Percentiles rank a stretch among this genome's conserved stretches.
These are phyloP conservation scores for Epirrita christyi DNA, from an alignment of 2,888 invertebrate genomes.

Conservation along the genomic window DNA sequence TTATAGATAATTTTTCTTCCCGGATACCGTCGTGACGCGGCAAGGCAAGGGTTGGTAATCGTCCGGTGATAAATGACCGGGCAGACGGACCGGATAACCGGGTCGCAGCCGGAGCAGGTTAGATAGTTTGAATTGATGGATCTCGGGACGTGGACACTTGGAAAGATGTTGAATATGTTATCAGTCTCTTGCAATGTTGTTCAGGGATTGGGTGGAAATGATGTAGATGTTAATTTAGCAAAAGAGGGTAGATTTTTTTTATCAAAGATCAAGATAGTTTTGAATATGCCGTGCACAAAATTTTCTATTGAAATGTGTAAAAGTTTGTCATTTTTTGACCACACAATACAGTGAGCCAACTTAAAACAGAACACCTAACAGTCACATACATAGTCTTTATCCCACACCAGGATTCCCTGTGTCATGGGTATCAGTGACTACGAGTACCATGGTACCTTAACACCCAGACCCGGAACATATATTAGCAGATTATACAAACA, in stretches of 20 bases:
- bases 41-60: slow-evolving; percentile 70
- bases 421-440: no score
- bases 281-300: no score
- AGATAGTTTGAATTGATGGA: slow-evolving; percentile 72
- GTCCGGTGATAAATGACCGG: slow-evolving; percentile 73
- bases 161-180: slow-evolving; percentile 22
- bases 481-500: no score
- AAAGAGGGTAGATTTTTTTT: background rate
- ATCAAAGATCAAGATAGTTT: no score
- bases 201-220: background rate
- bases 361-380: no score
- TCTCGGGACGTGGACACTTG: slow-evolving; percentile 31
- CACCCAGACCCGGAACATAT: no score
- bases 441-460: no score
- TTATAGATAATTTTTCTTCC: slow-evolving; percentile 73
- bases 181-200: slow-evolving; percentile 16
- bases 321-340: no score
- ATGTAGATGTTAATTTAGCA: background rate
- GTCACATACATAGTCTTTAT: no score
- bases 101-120: slow-evolving; percentile 62
- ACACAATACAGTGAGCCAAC: no score
- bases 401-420: no score
- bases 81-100: slow-evolving; percentile 64
- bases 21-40: slow-evolving; percentile 58
- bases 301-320: no score